A percentile compares a stretch with the other conserved stretches of the same genome.
Conservation (phyloP, 2,888 invertebrate genomes). For the Linnaemya tessellans region DNA sequence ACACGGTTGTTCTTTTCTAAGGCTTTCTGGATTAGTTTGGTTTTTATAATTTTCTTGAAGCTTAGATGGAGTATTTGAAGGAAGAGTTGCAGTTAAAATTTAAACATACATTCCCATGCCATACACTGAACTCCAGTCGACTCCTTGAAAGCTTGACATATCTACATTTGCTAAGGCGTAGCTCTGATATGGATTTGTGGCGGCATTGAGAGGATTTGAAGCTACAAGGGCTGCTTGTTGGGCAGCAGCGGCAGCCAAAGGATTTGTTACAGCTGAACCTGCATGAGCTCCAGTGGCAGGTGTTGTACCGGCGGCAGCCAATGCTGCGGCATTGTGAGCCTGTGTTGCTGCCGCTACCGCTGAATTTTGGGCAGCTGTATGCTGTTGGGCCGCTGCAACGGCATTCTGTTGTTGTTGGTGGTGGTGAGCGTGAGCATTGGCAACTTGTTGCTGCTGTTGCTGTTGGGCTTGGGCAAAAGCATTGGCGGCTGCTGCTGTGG, state of each 20-base stretch:
- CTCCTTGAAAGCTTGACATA: slow-evolving; percentile 96
- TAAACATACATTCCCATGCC: slow-evolving; percentile 95
- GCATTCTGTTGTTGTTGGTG: slow-evolving; percentile 81
- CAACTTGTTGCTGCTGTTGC: slow-evolving; percentile 81
- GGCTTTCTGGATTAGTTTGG: slow-evolving; percentile 47
- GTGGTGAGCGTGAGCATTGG: slow-evolving; percentile 75
- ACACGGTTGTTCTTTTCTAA: slow-evolving; percentile 31
- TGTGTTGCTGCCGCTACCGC: slow-evolving; percentile 78
- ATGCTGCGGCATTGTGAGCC: slow-evolving; percentile 74
- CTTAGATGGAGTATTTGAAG: slow-evolving; percentile 35
- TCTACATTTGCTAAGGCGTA: slow-evolving; percentile 94
- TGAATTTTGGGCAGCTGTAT: slow-evolving; percentile 71
- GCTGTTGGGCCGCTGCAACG: slow-evolving; percentile 73
- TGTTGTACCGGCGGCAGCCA: slow-evolving; percentile 67
- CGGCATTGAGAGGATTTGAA: slow-evolving; percentile 86
- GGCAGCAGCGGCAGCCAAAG: slow-evolving; percentile 84
- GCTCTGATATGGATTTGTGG: slow-evolving; percentile 88
- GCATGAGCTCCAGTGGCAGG: slow-evolving; percentile 79
- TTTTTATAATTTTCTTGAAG: slow-evolving; percentile 18
- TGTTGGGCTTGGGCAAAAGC: slow-evolving; percentile 78
- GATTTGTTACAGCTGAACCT: slow-evolving; percentile 76
- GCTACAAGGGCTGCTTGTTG: slow-evolving; percentile 85
- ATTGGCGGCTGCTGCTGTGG: slow-evolving; percentile 77
- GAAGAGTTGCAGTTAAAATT: slow-evolving; percentile 67
- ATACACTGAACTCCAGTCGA: slow-evolving; percentile 96